Evolutionary conservation across 2,797 vertebrate genomes (phyloP), one percentile per base, ranked within the genome.

Genomic region (Picus viridis): DNA sequence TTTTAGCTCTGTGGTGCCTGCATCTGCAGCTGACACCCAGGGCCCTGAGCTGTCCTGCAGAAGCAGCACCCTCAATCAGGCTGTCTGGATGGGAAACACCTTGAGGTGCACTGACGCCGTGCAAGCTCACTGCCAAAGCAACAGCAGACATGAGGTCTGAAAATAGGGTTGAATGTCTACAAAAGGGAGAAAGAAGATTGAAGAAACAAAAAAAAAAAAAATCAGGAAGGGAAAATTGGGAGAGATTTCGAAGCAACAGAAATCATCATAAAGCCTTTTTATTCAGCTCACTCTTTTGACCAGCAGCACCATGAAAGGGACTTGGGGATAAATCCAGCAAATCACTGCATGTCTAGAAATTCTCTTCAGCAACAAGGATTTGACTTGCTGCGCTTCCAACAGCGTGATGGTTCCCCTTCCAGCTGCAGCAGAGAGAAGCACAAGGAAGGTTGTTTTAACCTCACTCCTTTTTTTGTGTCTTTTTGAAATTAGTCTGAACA

Each of bases 301-400:
- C 26, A 41, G 53, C 69, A 73, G 7, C n/a, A 2, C 36, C 18
- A 24, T 58, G 49, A 43, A 56, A 62, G 24, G 2, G 6, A 30
- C 27, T 45, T 22, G 18, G 45, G 45, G 45, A 39, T 78, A 36
- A 81, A 81, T n/a, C 15, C 45, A 58, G 36, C 12, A 64, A 51
- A 45, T 4, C 7, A 20, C 36, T 62, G 16, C 1, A 0, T 51
- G 41, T 0, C 30, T 3, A 2, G 14, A 68, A 34, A 77, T 34
- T 61, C 45, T 83, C 16, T 62, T 27, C 51, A 81, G 51, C 1
- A 1, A 56, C 13, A 14, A 34, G 49, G 76, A 63, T 12, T 39
- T 61, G 9, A 7, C 64, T 36, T 39, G 14, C 71, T 80, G 30
- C 10, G 18, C 57, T 63, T 59, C 32, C 19, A 61, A 11, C 14